Evolutionary conservation across 2,113 vertebrate genomes (phyloP).

Genomic region (Phasianus colchicus): DNA sequence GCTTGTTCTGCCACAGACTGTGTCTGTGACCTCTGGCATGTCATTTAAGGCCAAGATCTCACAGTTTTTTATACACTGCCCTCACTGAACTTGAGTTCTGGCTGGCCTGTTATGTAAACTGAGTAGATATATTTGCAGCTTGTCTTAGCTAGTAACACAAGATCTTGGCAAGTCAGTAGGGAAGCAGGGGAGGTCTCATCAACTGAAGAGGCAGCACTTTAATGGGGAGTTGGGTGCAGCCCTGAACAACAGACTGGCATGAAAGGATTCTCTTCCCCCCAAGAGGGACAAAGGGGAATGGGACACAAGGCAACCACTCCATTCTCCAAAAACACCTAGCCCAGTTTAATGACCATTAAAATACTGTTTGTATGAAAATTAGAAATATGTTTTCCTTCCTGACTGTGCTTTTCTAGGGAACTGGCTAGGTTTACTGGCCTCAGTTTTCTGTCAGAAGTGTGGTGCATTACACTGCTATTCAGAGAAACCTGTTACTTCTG

Average conservation of each 20-base stretch:
- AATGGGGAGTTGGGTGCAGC: neutral
- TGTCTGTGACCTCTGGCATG: neutral
- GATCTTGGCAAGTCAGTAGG: neutral
- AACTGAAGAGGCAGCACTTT: neutral
- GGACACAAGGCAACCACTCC: neutral
- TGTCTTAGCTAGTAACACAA: conserved; percentile 20
- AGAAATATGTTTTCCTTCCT: neutral
- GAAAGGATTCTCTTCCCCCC: neutral
- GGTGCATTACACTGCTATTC: neutral
- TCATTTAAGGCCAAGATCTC: neutral
- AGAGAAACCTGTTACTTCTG: neutral
- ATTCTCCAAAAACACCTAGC: neutral
- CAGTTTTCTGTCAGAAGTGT: neutral
- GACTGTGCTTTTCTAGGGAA: neutral
- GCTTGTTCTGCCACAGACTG: neutral
- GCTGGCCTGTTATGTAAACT: conserved; percentile 25
- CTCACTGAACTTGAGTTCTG: conserved; percentile 27
- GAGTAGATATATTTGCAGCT: conserved; percentile 18
- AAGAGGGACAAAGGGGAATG: neutral
- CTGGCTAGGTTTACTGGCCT: neutral
- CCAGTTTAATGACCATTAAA: neutral
- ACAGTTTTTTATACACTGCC: neutral
- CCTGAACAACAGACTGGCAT: neutral
- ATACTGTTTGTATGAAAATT: neutral
- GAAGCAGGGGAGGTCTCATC: neutral